Base-by-base conservation (phyloP, 2,797 vertebrate genomes). In the Parauchenoglanis ngamensis region DNA sequence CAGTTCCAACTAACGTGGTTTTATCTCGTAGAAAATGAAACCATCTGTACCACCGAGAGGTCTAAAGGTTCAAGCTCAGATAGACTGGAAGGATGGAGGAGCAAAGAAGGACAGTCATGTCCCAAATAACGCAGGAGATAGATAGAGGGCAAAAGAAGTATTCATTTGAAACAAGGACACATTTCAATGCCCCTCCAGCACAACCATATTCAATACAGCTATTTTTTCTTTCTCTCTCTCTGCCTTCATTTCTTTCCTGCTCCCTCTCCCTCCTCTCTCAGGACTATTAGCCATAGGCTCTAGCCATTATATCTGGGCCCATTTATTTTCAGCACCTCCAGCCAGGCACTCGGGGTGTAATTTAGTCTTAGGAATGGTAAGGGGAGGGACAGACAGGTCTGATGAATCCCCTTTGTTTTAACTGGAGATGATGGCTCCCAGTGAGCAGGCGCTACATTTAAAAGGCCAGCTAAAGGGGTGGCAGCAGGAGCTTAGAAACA, bases 1-100 rank as follows among this genome's bases (percentile, higher is more conserved):
- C 98, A 99, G 98, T 97, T 97, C 97, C 97, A 98, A 97, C 97
- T 97, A 99, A 99, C 96, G 97, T 96, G 95, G 97, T 97, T 98
- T 97, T 98, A 97, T 97, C 97, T 97, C 96, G 95, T 97, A 96
- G 96, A 97, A 97, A 98, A 98, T 95, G 95, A 97, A 98, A 96
- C 98, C 97, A 98, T 99, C 98, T 99, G 98, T 95, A 96, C 95
- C 94, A 95, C 96, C 96, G 97, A 97, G 96, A 97, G 98, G 97
- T 97, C 87, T 85, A 88, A 96, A 95, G 94, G 95, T 96, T 96
- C 94, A 94, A 95, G 94, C 92, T 92, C 92, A 92, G 93, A 92
- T 13, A 89, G 52, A 81, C 61, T 63, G 28, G 54, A 82, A 73
- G 72, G 79, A 77, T 35, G 35, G 65, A 87, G 49, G 52, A 76